These are phyloP conservation scores for Lysandra coridon DNA, from an alignment of 2,888 invertebrate species.

Conservation along the genomic window DNA sequence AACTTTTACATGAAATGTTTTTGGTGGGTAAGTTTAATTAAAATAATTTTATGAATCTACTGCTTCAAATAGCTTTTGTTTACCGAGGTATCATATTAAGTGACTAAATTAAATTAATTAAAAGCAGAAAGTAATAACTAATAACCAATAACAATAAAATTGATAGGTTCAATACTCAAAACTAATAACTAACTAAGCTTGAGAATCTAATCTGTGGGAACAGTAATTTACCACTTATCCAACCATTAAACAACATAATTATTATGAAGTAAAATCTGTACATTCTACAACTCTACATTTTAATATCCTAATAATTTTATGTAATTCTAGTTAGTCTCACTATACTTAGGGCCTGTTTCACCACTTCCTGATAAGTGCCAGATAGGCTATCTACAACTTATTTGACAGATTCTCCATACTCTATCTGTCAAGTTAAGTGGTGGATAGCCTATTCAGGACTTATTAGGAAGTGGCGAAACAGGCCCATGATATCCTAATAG, in stretches of 20 bases:
- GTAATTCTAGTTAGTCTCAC: no score
- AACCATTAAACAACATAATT: not conserved
- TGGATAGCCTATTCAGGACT: no score
- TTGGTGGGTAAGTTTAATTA: no score
- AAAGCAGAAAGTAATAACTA: not conserved
- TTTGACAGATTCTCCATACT: no score
- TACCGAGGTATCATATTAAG: not conserved
- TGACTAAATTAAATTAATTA: not conserved
- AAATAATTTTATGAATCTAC: not conserved
- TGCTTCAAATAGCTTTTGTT: not conserved
- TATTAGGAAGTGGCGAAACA: no score
- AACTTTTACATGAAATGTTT: no score
- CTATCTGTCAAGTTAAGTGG: no score
- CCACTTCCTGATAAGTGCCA: no score
- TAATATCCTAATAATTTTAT: no score
- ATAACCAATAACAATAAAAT: not conserved
- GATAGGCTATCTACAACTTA: no score
- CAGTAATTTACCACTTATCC: not conserved
- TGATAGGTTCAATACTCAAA: not conserved
- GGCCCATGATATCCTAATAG: no score
- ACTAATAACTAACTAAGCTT: not conserved
- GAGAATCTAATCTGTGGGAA: not conserved
- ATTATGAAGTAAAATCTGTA: not conserved
- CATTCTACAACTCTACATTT: not conserved
- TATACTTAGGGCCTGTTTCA: no score